Base-by-base conservation (phyloP, 2,113 vertebrate genomes). In the Picathartes gymnocephalus region DNA sequence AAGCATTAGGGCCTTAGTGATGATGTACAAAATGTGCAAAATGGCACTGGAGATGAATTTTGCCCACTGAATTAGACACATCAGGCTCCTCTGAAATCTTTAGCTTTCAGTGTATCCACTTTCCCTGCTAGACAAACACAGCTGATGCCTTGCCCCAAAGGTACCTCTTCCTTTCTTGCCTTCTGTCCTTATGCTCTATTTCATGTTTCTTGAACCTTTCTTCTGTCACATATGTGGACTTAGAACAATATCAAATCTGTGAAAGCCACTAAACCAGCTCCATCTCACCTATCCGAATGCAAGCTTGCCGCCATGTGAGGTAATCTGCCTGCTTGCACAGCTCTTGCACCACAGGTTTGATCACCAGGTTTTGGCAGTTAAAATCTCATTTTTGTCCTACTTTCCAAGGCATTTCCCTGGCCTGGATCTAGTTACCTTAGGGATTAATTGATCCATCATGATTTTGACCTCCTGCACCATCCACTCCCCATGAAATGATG, bases 381-480 rank as follows among this genome's bases (percentile, higher is more conserved):
- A 86, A 86, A 53, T 76, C 77, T 87, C 31, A 9, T 80, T 91
- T 91, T 78, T 90, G 37, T 45, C 71, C n/a, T 60, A 7, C n/a
- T 88, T 96, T 93, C 58, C 81, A 64, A 89, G 58, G 78, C 64
- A 87, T 91, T 96, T 89, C 78, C 77, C 51, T 84, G 58, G 78
- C 65, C 69, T 73, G 89, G 42, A 44, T 93, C 76, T 90, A 90
- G 95, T 96, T 96, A 96, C 96, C 88, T 93, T 94, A 97, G 96
- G 96, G 94, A 97, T 93, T 96, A 95, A 93, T 95, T 96, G 94
- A 96, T 95, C 90, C 90, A 96, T 96, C 94, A 93, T 92, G 93
- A 94, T 94, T 94, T 86, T 96, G 94, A 93, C 94, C 94, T 97
- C 95, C 82, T 94, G 92, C 76, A 93, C 90, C 82, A 92, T 94